These are phyloP conservation scores for Trissoscelio sp. DNA, from an alignment of 2,888 invertebrate genomes.

Conservation along the genomic window DNA sequence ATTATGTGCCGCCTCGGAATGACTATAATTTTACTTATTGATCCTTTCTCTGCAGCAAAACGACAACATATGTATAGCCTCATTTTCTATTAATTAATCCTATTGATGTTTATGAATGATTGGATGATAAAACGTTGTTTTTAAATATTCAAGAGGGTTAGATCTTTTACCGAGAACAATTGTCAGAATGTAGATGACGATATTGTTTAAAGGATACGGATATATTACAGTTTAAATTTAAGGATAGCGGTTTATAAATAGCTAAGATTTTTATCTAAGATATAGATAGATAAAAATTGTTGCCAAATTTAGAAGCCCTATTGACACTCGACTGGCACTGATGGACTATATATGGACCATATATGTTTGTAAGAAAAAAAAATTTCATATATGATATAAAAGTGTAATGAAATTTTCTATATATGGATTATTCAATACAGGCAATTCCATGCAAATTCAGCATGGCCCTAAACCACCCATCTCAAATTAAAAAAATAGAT, in stretches of 20 bases:
- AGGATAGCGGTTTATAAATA: constrained; percentile 20
- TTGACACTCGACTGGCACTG: background rate
- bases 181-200: constrained; percentile 10
- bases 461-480: too few species aligned
- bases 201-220: constrained; percentile 2
- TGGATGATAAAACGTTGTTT: constrained; percentile 1
- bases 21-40: constrained; percentile 4
- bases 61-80: background rate
- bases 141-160: background rate
- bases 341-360: too few species aligned
- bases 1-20: background rate
- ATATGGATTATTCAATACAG: too few species aligned
- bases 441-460: too few species aligned
- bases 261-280: constrained; percentile 14
- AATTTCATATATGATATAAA: too few species aligned
- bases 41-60: background rate
- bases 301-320: background rate
- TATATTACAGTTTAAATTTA: constrained; percentile 15
- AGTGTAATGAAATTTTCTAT: too few species aligned
- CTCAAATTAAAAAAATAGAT: too few species aligned
- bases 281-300: constrained; percentile 1
- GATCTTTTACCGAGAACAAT: constrained; percentile 13
- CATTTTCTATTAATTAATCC: constrained; percentile 9
- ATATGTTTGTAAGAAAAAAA: too few species aligned
- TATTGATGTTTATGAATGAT: constrained; percentile 22